Evolutionary conservation across 2,113 vertebrate species (phyloP), one percentile per base, ranked within the genome.

Genomic region (Pagrus major): DNA sequence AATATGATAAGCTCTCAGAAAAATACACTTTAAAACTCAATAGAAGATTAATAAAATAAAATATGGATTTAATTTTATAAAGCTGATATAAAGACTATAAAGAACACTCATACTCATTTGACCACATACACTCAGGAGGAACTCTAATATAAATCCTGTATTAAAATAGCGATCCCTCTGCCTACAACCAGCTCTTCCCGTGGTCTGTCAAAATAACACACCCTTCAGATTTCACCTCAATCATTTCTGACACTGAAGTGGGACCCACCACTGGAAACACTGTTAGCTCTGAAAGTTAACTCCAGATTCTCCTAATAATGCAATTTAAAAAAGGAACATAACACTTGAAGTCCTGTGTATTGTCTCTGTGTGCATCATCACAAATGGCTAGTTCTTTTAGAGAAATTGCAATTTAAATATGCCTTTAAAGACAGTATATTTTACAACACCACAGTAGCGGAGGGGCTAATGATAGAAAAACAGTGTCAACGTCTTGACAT

Each of bases 381-480:
- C 12, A 2, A 25, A 18, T 16, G 61, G 11, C 9, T 63, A 27
- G 16, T 56, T 49, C 21, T 15, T 21, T 59, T 6, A 16, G 12
- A 27, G 9, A 35, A 11, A 21, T 14, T 11, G 18, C 15, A 25
- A 51, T 10, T 63, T 35, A 33, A 54, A 69, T 83, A 39, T 60
- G 23, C 25, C 25, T 37, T 76, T 73, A 25, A 80, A 69, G 33
- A 71, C 54, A 65, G 20, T 44, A 46, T 7, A 39, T 71, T 35
- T 47, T 47, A 21, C 52, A 35, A 25, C 63, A 39, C 58, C 52
- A 44, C 33, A 51, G n/a, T 55, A 73, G 31, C 42, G 33, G 7
- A 59, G 65, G 9, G 35, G 78, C 72, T 91, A 91, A 91, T 89
- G 84, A 86, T 73, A 54, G 72, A 73, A 77, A 85, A 87, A 78